Conservation (phyloP, 2,113 vertebrate species). For the Climacteris rufus region DNA sequence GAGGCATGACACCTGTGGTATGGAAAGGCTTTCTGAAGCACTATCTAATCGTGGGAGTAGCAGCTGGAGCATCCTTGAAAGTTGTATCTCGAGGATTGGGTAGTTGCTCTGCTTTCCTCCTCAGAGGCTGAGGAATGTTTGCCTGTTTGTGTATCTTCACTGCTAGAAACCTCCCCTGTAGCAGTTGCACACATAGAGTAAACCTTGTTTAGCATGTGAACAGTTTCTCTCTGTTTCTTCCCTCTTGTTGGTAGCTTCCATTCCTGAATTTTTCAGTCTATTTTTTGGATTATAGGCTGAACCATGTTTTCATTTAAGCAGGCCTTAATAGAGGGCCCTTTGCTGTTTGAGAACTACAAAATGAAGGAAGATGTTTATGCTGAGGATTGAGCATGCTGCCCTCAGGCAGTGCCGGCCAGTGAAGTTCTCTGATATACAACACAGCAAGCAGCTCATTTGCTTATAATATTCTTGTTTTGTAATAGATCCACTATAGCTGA, state of each 20-base stretch:
- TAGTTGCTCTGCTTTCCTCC: background rate
- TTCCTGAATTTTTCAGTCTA: background rate
- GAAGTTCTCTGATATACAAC: background rate
- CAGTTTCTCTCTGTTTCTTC: background rate
- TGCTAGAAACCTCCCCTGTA: background rate
- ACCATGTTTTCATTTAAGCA: background rate
- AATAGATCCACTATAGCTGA: background rate
- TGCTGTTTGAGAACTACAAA: background rate
- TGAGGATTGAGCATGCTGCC: background rate
- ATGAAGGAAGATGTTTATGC: background rate
- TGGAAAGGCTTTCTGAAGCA: background rate
- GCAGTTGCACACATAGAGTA: background rate
- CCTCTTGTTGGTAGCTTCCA: background rate
- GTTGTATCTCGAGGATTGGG: rapidly evolving
- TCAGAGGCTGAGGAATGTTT: background rate
- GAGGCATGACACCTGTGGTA: background rate
- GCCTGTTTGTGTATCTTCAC: background rate
- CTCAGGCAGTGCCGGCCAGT: background rate
- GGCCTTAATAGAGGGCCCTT: background rate
- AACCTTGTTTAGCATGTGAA: background rate
- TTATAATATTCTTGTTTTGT: background rate
- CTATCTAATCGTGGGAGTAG: background rate
- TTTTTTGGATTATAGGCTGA: background rate
- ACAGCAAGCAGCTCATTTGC: background rate
- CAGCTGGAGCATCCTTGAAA: background rate